Evolutionary conservation across 2,113 vertebrate genomes (phyloP).

Genomic region (Charadrius vociferus): DNA sequence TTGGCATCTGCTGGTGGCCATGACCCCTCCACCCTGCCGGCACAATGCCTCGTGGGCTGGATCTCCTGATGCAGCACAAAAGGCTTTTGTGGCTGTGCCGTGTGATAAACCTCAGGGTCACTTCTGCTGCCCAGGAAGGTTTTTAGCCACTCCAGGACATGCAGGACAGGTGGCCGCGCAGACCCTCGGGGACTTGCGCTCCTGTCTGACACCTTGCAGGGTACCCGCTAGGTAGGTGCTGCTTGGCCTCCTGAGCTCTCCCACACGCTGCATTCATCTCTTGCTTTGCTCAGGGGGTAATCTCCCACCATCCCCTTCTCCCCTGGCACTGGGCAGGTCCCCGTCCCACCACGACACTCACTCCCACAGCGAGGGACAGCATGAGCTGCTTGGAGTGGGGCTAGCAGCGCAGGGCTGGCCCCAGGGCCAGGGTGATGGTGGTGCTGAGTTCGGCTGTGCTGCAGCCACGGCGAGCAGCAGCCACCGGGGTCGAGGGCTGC

Average conservation of each 20-base stretch:
- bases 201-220: not conserved
- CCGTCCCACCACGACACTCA: not conserved
- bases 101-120: not conserved
- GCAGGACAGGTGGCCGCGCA: not conserved
- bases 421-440: rapidly evolving
- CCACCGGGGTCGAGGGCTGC: not conserved
- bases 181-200: not conserved
- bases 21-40: not conserved
- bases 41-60: not conserved
- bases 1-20: rapidly evolving
- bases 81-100: rapidly evolving
- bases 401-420: not conserved
- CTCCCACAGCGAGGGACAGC: rapidly evolving
- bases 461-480: not conserved
- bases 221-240: not conserved
- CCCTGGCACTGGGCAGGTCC: not conserved
- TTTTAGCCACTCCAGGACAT: not conserved
- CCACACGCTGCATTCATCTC: rapidly evolving
- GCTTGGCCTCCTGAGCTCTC: not conserved
- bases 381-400: not conserved
- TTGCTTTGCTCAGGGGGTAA: not conserved
- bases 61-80: not conserved
- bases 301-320: not conserved
- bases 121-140: not conserved
- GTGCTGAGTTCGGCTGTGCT: rapidly evolving